Evolutionary conservation across 2,888 invertebrate species (phyloP), one percentile per base, ranked within the genome.

Genomic region (Hermaeophaga mercurialis): DNA sequence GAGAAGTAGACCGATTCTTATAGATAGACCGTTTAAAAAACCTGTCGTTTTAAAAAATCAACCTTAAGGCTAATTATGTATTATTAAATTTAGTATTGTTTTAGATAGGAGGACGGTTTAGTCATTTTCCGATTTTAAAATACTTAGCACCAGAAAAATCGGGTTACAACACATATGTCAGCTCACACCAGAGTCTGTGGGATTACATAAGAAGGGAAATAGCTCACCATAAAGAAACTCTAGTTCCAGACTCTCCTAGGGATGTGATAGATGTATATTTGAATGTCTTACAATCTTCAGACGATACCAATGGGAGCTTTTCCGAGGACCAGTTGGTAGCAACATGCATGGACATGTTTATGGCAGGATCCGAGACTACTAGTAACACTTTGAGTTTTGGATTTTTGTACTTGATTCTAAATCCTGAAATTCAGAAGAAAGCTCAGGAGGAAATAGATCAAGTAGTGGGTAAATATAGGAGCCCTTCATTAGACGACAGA

Each of bases 301-400:
- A 84, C 6, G 82, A 82, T 49, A 2, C 19, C 0, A 18, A 45
- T 8, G 34, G 53, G 5, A 58, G 45, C 22, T 85, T 87, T 71
- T 80, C 84, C 62, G 91, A 93, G 72, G 83, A 84, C 6, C 92
- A 92, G 67, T 76, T 93, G 47, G 75, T 92, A 54, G 90, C 91
- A 0, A 85, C 89, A 67, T 91, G 91, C 67, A 80, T 92, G 82
- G 93, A 93, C 67, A 84, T 93, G 82, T 93, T 93, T 68, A 85
- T 92, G 81, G 93, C 92, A 15, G 93, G 92, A 0, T 89, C 91
- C 0, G 93, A 93, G 77, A 93, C 93, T 0, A 91, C 92, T 0
- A 87, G 85, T 47, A 91, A 92, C 73, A 85, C 87, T 24, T 79
- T 92, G 68, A 86, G 88, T 19, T 91, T 91, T 70, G 84, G 87